Base-by-base conservation (phyloP, 2,797 vertebrate genomes). In the Silurus lanzhouensis region DNA sequence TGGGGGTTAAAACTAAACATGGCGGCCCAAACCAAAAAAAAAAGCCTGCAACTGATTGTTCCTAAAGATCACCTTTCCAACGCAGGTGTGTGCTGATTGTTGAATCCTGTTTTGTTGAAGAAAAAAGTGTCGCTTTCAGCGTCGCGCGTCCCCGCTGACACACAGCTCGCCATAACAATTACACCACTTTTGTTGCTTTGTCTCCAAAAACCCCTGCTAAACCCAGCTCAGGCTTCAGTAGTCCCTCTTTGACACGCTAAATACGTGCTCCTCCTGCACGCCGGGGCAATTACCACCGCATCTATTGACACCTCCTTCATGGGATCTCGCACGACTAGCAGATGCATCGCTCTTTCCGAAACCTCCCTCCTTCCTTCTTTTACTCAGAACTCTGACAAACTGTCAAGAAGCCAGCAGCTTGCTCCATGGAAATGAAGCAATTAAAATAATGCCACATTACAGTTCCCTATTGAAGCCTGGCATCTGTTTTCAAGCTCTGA, bases 31-130 rank as follows among this genome's bases (percentile, higher is more conserved):
- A 92, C 88, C 89, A 92, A n/a, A 88, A 92, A 27, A 27, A 92
- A 92, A 93, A 92, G 90, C 93, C 93, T 92, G 92, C 94, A 95
- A 95, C 94, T 94, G 93, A 94, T 94, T 94, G 93, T 94, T 95
- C 92, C 92, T 92, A 93, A 94, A 95, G 92, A 94, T 95, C 93
- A 90, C 90, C 90, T 83, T 92, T 92, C 91, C 89, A 92, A 88
- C 84, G 91, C 93, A 78, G 91, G 92, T 91, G 92, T 90, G 67
- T n/a, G 5, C 15, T 92, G 88, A 90, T 93, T 93, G 93, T 89
- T 91, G 89, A 91, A 92, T 89, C 90, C 85, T 89, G 90, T 94
- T 92, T 93, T 91, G 93, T 91, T 84, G 67, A 86, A 89, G 90
- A 92, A 86, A 84, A 87, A 89, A 91, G 90, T 90, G 87, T 84